These are phyloP conservation scores for Nephrotoma flavescens DNA, from an alignment of 2,888 invertebrate species.

Conservation along the genomic window DNA sequence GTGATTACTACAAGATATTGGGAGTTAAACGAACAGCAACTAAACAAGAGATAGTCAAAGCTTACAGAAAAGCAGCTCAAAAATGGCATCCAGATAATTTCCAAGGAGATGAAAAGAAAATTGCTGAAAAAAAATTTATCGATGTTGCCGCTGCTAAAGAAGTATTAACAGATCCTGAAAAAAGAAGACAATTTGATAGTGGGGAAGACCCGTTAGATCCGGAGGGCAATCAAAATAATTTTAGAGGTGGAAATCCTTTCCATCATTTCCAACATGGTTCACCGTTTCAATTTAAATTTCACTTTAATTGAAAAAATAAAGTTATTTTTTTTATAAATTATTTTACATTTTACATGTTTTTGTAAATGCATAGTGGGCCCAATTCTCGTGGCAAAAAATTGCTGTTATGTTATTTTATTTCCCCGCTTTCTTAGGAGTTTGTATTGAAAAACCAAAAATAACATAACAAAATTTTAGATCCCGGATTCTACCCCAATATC, in stretches of 20 bases:
- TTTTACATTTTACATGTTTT: neutral
- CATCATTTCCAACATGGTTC: conserved; percentile 72
- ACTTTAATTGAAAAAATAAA: conserved; percentile 60
- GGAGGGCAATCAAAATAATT: conserved; percentile 51
- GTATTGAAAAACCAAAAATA: too few relatives aligned
- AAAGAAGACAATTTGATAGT: conserved; percentile 82
- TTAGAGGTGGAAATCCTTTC: conserved; percentile 55
- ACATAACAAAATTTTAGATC: too few relatives aligned
- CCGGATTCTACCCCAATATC: too few relatives aligned
- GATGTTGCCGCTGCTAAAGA: conserved; percentile 99
- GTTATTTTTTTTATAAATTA: neutral
- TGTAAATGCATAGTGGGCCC: neutral
- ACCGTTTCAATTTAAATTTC: conserved; percentile 94
- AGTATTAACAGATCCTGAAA: conserved; percentile 75
- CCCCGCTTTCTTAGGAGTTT: too few relatives aligned
- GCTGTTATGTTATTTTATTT: too few relatives aligned
- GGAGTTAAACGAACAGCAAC: conserved; percentile 79
- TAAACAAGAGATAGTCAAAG: conserved; percentile 89
- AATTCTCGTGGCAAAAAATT: too few relatives aligned
- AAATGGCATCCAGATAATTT: conserved; percentile 99
- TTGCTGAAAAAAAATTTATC: conserved; percentile 94
- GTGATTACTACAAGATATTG: conserved; percentile 96
- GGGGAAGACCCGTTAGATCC: conserved; percentile 97
- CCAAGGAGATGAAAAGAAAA: conserved; percentile 75
- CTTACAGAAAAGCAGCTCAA: conserved; percentile 91